Evolutionary conservation across 1,140 invertebrate species (phyloP).

Genomic region (Drosophila orena): DNA sequence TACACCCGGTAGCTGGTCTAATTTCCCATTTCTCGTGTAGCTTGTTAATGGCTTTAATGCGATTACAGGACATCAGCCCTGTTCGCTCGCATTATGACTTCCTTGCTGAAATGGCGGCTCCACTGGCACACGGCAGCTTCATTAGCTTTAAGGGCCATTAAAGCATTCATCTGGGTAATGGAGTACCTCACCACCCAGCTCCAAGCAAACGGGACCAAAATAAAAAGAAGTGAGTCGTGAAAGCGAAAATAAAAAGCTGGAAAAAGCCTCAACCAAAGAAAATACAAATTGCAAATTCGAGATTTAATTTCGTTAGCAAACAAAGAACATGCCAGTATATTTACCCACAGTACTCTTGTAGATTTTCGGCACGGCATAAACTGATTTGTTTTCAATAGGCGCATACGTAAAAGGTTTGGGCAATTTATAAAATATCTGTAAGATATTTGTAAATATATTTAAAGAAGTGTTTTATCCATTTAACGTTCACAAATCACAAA

Average conservation of each 20-base stretch:
- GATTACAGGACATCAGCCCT: constrained; percentile 54
- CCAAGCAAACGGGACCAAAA: constrained; percentile 31
- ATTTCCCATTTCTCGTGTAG: constrained; percentile 10
- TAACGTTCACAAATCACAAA: too few relatives aligned
- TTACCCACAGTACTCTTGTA: constrained; percentile 11
- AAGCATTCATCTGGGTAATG: constrained; percentile 52
- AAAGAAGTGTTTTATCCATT: too few relatives aligned
- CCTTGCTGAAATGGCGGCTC: constrained; percentile 8
- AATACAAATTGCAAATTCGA: constrained; percentile 23
- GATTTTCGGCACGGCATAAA: constrained; percentile 6
- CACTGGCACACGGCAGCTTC: constrained; percentile 16
- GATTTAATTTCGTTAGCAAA: constrained; percentile 46
- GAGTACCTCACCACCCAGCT: constrained; percentile 22
- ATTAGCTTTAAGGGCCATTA: constrained; percentile 43
- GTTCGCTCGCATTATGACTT: constrained; percentile 34
- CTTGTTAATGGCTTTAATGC: constrained; percentile 62
- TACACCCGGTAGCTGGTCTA: neutral
- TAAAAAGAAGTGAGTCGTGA: constrained; percentile 30
- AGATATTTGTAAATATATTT: too few relatives aligned
- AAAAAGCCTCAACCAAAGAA: neutral
- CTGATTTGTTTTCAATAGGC: constrained; percentile 4
- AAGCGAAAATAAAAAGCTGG: constrained; percentile 27
- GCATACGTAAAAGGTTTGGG: too few relatives aligned
- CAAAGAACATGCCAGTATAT: constrained; percentile 21
- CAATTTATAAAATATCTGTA: too few relatives aligned